Evolutionary conservation across 2,113 vertebrate genomes (phyloP).

Genomic region (Falcunculus frontatus): DNA sequence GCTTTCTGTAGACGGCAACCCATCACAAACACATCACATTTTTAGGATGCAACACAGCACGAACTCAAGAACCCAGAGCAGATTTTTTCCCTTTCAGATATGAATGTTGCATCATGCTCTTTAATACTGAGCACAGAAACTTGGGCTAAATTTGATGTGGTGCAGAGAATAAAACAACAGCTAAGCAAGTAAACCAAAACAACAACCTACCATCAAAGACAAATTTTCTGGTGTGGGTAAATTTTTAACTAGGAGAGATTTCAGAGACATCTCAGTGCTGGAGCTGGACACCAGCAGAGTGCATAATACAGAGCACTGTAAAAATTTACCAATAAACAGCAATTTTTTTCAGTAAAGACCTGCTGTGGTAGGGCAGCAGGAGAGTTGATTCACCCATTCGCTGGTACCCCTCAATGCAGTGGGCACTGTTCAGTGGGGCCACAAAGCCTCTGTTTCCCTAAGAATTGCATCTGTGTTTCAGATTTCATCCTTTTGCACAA

Average conservation of each 20-base stretch:
- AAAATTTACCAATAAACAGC: not conserved
- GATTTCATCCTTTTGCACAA: not conserved
- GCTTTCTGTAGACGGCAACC: not conserved
- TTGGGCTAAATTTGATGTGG: not conserved
- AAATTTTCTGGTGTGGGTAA: not conserved
- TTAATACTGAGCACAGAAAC: not conserved
- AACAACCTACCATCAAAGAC: not conserved
- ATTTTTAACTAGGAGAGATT: not conserved
- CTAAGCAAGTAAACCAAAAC: not conserved
- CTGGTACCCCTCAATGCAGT: too few species aligned
- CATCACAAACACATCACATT: not conserved
- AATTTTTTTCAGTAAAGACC: not conserved
- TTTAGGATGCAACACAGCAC: not conserved
- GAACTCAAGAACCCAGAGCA: not conserved
- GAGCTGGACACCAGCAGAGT: not conserved
- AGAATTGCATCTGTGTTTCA: not conserved
- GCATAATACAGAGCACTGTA: not conserved
- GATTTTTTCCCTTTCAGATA: not conserved
- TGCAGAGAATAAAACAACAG: not conserved
- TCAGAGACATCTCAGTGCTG: not conserved
- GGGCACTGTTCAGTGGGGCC: too few species aligned
- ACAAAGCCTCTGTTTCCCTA: not conserved
- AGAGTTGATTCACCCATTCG: not conserved
- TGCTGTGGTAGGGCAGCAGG: not conserved
- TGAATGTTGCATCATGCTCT: not conserved